Percentiles rank a stretch among this genome's conserved stretches.
Conservation (phyloP, 1,140 invertebrate species). For the Drosophila cardini region DNA sequence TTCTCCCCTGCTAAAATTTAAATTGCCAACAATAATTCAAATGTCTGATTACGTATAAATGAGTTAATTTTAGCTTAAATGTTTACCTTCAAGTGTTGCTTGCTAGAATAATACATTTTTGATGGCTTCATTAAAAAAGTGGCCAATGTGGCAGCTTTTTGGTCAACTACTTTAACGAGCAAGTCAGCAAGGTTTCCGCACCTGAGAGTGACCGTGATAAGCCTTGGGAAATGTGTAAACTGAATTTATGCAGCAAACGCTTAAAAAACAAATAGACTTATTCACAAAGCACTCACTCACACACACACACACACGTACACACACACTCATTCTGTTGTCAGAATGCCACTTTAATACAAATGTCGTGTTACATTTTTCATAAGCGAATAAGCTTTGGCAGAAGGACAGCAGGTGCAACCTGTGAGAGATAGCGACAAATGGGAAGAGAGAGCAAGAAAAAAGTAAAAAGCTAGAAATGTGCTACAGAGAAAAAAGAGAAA, state of each 20-base stretch:
- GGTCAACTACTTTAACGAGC: not conserved
- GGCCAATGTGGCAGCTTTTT: slow-evolving; percentile 10
- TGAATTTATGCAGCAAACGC: slow-evolving; percentile 35
- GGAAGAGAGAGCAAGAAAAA: slow-evolving; percentile 6
- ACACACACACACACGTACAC: not conserved
- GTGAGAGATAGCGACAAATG: slow-evolving; percentile 23
- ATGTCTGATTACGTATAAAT: slow-evolving; percentile 16
- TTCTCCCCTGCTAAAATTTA: not conserved
- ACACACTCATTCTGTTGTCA: not conserved
- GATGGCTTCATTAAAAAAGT: slow-evolving; percentile 5
- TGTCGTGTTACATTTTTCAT: slow-evolving; percentile 67
- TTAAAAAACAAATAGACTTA: slow-evolving; percentile 10
- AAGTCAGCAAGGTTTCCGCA: slow-evolving; percentile 41
- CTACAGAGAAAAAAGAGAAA: slow-evolving; percentile 36
- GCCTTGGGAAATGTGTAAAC: slow-evolving; percentile 21
- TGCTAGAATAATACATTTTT: not conserved
- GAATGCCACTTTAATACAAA: slow-evolving; percentile 50
- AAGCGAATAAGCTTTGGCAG: slow-evolving; percentile 64
- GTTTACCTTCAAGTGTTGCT: not conserved
- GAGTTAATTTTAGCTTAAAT: slow-evolving; percentile 1
- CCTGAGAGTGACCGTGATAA: slow-evolving; percentile 23
- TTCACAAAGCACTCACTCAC: slow-evolving; percentile 11
- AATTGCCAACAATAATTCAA: slow-evolving; percentile 3
- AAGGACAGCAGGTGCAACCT: slow-evolving; percentile 40
- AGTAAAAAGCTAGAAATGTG: not conserved